Conservation (phyloP, 2,797 vertebrate genomes). For the Acropternis orthonyx region DNA sequence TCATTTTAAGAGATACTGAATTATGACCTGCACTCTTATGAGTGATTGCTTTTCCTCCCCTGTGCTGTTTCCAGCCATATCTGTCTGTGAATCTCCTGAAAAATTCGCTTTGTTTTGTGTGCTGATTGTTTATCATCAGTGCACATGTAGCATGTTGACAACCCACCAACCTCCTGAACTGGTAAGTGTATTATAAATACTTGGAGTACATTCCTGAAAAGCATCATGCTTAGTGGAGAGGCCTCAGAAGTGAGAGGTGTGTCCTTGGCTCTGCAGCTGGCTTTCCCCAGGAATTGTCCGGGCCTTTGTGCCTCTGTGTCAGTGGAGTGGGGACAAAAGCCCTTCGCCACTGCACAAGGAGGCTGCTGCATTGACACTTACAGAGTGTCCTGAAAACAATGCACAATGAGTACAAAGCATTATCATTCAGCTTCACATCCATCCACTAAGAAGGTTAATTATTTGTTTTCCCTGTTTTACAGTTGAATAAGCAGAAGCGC, state of each 20-base stretch:
- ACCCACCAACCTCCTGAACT: background rate
- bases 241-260: background rate
- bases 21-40: background rate
- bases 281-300: background rate
- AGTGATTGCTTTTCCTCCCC: background rate
- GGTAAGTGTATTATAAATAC: background rate
- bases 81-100: background rate
- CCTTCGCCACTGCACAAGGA: background rate
- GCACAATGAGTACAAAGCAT: background rate
- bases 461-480: conserved; percentile 59
- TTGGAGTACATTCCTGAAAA: background rate
- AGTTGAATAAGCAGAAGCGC: conserved; percentile 44
- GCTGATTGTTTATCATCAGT: background rate
- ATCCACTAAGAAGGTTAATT: conserved; percentile 31
- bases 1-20: conserved; percentile 26
- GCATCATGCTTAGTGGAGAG: background rate
- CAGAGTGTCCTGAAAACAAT: background rate
- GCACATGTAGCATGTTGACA: background rate
- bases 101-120: background rate
- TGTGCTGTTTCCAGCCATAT: background rate
- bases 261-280: background rate
- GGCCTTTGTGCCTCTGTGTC: background rate
- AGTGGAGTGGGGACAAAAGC: background rate
- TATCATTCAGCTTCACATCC: conserved; percentile 26
- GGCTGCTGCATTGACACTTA: background rate